These are phyloP conservation scores for Colostygia pectinataria DNA, from an alignment of 2,888 invertebrate genomes.

Conservation along the genomic window DNA sequence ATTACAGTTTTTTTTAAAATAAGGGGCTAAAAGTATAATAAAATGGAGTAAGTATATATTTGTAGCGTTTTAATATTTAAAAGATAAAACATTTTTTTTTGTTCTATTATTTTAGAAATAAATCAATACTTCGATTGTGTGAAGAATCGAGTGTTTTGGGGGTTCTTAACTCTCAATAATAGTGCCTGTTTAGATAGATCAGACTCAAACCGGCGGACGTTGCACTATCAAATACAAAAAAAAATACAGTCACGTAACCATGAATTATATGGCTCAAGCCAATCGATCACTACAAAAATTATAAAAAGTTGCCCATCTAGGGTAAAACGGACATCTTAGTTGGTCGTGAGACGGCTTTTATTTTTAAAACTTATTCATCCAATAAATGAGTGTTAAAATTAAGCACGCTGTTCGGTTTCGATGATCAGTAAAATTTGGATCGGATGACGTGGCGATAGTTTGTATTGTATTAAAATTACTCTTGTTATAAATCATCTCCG, in stretches of 20 bases:
- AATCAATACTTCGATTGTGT: too few species aligned
- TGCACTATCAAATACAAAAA: constrained; percentile 44
- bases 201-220: constrained; percentile 62
- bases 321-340: constrained; percentile 58
- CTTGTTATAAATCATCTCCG: constrained; percentile 29
- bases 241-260: constrained; percentile 74
- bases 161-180: constrained; percentile 47
- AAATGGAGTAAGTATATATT: too few species aligned
- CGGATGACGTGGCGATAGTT: constrained; percentile 47
- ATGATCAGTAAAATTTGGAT: constrained; percentile 51
- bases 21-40: too few species aligned
- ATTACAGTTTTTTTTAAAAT: too few species aligned
- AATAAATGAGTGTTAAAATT: constrained; percentile 65
- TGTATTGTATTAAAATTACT: constrained; percentile 33
- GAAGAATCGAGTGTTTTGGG: too few species aligned
- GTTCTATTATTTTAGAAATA: too few species aligned
- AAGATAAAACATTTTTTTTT: too few species aligned
- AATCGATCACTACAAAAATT: constrained; percentile 63
- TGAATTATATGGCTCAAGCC: constrained; percentile 71
- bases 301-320: constrained; percentile 68
- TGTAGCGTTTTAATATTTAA: too few species aligned
- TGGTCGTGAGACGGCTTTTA: constrained; percentile 57
- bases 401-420: constrained; percentile 55
- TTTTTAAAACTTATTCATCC: constrained; percentile 63
- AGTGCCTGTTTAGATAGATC: constrained; percentile 65